A percentile compares a stretch with the other conserved stretches of the same genome.
Conservation (phyloP, 2,888 invertebrate species). For the Drosophila recens region DNA sequence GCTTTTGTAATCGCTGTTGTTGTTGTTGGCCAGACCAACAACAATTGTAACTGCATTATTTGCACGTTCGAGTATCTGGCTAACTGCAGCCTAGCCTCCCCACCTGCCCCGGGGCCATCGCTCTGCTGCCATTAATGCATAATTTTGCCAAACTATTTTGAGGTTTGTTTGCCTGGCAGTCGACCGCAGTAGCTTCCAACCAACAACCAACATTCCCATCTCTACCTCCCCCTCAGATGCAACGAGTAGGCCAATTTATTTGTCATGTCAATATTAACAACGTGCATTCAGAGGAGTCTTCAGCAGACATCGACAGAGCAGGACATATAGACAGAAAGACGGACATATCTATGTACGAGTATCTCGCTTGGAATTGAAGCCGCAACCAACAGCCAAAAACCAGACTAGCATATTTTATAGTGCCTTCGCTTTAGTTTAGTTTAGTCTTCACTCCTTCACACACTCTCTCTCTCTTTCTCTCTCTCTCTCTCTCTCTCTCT, state of each 20-base stretch:
- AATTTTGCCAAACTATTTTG: constrained; percentile 82
- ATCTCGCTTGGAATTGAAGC: constrained; percentile 27
- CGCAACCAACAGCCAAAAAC: constrained; percentile 45
- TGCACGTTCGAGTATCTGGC: constrained; percentile 56
- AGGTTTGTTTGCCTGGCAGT: constrained; percentile 76
- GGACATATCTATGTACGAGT: constrained; percentile 17
- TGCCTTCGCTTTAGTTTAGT: constrained; percentile 33
- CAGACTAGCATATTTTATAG: constrained; percentile 48
- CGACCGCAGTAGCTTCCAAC: constrained; percentile 61
- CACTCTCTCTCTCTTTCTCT: neutral
- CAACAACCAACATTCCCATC: constrained; percentile 8
- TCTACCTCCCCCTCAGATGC: constrained; percentile 1
- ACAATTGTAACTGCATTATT: constrained; percentile 78
- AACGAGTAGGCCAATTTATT: constrained; percentile 75
- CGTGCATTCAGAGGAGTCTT: constrained; percentile 47
- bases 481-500: neutral
- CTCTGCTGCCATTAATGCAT: constrained; percentile 76
- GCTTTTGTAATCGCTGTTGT: constrained; percentile 11
- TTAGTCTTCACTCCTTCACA: neutral
- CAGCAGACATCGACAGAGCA: constrained; percentile 41
- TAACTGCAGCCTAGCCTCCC: constrained; percentile 4
- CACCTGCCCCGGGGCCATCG: neutral
- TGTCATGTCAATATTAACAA: constrained; percentile 81
- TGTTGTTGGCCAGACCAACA: constrained; percentile 39
- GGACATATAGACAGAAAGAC: constrained; percentile 30